Evolutionary conservation across 2,797 vertebrate species (phyloP).

Genomic region (Brachyrhaphis roseni): DNA sequence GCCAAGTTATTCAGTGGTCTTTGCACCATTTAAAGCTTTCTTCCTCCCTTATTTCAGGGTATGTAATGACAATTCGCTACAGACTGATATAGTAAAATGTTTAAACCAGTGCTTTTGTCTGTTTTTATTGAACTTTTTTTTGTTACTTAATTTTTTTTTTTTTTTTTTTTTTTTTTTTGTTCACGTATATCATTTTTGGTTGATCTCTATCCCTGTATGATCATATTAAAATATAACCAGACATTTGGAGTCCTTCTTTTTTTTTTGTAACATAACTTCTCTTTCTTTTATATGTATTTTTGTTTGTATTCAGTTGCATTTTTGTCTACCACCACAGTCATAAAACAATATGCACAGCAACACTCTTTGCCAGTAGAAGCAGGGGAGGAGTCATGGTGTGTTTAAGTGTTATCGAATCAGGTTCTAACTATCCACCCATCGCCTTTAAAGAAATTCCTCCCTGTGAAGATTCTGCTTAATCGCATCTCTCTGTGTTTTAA

Average conservation of each 20-base stretch:
- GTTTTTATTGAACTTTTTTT: slow-evolving; percentile 92
- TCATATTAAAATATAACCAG: slow-evolving; percentile 98
- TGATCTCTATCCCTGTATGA: slow-evolving; percentile 93
- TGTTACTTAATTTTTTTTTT: slow-evolving; percentile 77
- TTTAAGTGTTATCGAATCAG: slow-evolving; percentile 72
- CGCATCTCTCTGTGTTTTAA: slow-evolving; percentile 59
- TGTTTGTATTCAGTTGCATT: slow-evolving; percentile 59
- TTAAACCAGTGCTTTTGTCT: slow-evolving; percentile 89
- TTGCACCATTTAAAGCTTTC: slow-evolving; percentile 88
- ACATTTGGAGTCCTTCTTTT: slow-evolving; percentile 87
- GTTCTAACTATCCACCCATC: slow-evolving; percentile 74
- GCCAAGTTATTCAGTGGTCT: slow-evolving; percentile 86
- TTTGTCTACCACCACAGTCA: slow-evolving; percentile 76
- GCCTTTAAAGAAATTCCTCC: slow-evolving; percentile 75
- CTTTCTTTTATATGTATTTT: slow-evolving; percentile 59
- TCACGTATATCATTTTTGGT: slow-evolving; percentile 87
- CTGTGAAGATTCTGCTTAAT: slow-evolving; percentile 59
- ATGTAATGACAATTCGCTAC: slow-evolving; percentile 95
- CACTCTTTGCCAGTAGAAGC: slow-evolving; percentile 70
- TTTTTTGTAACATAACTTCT: slow-evolving; percentile 76
- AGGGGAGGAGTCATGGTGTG: slow-evolving; percentile 61
- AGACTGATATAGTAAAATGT: slow-evolving; percentile 91
- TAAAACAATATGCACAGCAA: slow-evolving; percentile 79
- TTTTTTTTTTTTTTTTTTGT: slow-evolving; percentile 70
- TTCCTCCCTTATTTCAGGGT: slow-evolving; percentile 81